phyloP scores from a whole-genome alignment of 2,113 vertebrate genomes.

The Zosterops hypoxanthus region DNA sequence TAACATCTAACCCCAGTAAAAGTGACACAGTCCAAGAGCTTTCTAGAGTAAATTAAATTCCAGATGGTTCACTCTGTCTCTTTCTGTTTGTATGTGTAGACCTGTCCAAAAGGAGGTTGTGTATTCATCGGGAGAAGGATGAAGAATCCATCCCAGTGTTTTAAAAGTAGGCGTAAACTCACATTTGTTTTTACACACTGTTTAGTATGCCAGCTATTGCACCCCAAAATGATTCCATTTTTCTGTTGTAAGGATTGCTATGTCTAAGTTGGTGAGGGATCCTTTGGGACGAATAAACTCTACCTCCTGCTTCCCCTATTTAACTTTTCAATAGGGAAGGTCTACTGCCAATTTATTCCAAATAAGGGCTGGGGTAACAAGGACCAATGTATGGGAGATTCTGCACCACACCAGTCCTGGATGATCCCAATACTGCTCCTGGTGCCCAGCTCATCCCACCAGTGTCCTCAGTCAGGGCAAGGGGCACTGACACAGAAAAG shows the following conservation, averaged over 20 bases:
- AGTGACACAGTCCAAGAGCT: background rate
- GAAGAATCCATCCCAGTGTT: background rate
- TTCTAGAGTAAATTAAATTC: background rate
- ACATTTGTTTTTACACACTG: background rate
- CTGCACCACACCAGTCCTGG: background rate
- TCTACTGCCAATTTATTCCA: background rate
- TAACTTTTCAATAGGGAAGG: background rate
- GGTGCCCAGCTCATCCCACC: background rate
- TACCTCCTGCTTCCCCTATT: background rate
- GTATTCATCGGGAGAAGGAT: background rate
- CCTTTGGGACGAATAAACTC: background rate
- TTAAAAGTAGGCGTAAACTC: background rate
- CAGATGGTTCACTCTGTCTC: background rate
- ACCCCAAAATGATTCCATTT: background rate
- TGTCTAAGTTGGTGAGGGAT: background rate
- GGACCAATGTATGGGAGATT: background rate
- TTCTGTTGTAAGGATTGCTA: background rate
- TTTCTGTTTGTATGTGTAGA: background rate
- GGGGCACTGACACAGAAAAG: background rate
- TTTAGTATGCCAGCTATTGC: background rate
- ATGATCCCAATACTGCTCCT: accelerated
- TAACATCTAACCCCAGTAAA: background rate
- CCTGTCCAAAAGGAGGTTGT: background rate
- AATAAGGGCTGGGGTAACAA: background rate
- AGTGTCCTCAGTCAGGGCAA: background rate